These are phyloP conservation scores for Oscheius sp. DNA, from an alignment of 2,888 invertebrate species.

Conservation along the genomic window DNA sequence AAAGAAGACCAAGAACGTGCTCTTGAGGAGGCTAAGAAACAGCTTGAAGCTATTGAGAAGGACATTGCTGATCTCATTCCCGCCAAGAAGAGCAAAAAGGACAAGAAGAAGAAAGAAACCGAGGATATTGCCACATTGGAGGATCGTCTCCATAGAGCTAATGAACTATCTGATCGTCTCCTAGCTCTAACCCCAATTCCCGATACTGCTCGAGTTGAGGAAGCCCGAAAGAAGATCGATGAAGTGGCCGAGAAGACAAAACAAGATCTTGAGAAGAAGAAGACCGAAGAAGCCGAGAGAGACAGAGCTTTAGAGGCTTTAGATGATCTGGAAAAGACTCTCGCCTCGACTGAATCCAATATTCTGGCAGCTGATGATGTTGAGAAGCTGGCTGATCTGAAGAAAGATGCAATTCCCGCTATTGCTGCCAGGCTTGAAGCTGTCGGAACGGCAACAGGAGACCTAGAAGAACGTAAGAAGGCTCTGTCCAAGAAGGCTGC, in stretches of 20 bases:
- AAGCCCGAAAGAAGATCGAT: slow-evolving; percentile 9
- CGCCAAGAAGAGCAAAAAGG: slow-evolving; percentile 30
- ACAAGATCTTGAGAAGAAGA: slow-evolving; percentile 33
- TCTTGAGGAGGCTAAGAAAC: slow-evolving; percentile 27
- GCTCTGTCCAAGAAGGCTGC: slow-evolving; percentile 25
- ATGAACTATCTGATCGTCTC: slow-evolving; percentile 15
- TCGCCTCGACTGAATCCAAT: slow-evolving; percentile 39
- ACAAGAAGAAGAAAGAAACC: slow-evolving; percentile 20
- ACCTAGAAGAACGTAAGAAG: slow-evolving; percentile 38
- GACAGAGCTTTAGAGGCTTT: slow-evolving; percentile 37
- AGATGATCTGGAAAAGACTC: slow-evolving; percentile 39
- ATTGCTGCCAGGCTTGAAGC: slow-evolving; percentile 28
- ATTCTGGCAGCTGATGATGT: slow-evolving; percentile 28
- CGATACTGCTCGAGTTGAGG: slow-evolving; percentile 9
- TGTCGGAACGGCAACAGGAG: slow-evolving; percentile 32
- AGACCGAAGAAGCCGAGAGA: slow-evolving; percentile 9
- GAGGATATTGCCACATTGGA: slow-evolving; percentile 37
- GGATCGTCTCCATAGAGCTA: slow-evolving; percentile 14
- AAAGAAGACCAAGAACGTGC: slow-evolving; percentile 8
- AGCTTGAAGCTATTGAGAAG: slow-evolving; percentile 30
- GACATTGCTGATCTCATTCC: slow-evolving; percentile 38
- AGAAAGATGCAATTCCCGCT: slow-evolving; percentile 25
- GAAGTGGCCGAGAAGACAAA: slow-evolving; percentile 31
- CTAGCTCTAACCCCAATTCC: slow-evolving; percentile 12
- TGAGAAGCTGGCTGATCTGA: slow-evolving; percentile 31